phyloP scores from a whole-genome alignment of 2,888 invertebrate genomes.

The Smittia aterrima region DNA sequence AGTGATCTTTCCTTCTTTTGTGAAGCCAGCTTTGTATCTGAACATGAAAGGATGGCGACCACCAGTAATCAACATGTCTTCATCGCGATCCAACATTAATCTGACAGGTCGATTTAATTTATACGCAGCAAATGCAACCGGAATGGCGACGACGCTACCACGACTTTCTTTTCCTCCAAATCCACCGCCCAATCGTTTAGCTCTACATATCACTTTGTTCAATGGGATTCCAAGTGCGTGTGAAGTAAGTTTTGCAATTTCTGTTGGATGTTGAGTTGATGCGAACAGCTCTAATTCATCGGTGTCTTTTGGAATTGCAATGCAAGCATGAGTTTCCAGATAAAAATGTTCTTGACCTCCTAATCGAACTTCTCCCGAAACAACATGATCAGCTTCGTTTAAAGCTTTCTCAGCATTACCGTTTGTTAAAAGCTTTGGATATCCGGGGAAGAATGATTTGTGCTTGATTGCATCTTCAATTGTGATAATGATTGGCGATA shows the following conservation, averaged over 20 bases:
- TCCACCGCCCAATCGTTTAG: constrained; percentile 89
- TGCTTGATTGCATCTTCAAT: constrained; percentile 84
- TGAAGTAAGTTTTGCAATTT: constrained; percentile 68
- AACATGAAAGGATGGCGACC: constrained; percentile 85
- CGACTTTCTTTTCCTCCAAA: constrained; percentile 94
- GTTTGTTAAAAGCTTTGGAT: constrained; percentile 59
- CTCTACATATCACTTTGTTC: constrained; percentile 71
- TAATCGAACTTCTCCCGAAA: constrained; percentile 75
- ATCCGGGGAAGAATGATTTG: constrained; percentile 66
- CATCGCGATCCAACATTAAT: constrained; percentile 87
- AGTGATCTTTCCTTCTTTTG: constrained; percentile 69
- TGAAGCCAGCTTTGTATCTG: constrained; percentile 81
- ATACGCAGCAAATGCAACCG: constrained; percentile 77
- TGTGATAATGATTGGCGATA: constrained; percentile 75
- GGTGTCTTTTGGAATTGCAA: constrained; percentile 73
- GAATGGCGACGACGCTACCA: constrained; percentile 63
- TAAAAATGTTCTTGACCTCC: constrained; percentile 98
- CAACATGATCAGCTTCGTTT: constrained; percentile 64
- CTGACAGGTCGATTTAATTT: constrained; percentile 76
- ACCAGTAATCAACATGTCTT: constrained; percentile 89
- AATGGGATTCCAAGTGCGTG: constrained; percentile 70
- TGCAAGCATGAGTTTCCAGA: constrained; percentile 77
- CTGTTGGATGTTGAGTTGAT: constrained; percentile 81
- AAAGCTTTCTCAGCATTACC: constrained; percentile 72
- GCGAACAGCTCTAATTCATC: constrained; percentile 83